Conservation (phyloP, 1,140 invertebrate species). For the Drosophila kanapiae region DNA sequence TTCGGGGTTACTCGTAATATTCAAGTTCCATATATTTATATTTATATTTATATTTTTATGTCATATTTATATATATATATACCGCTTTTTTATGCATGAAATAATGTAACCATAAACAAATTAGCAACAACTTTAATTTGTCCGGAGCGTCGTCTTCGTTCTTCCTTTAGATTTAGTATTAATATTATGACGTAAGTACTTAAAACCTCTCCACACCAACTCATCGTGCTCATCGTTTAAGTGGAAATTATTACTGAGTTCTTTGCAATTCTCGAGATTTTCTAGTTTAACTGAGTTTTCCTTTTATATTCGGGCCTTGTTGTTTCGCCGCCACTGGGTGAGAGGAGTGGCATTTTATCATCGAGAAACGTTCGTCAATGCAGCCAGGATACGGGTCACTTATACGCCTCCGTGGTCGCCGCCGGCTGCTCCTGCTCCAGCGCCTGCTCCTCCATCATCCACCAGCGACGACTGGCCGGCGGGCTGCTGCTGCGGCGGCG, state of each 20-base stretch:
- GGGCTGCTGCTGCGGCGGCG: constrained; percentile 66
- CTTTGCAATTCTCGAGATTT: constrained; percentile 68
- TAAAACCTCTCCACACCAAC: constrained; percentile 57
- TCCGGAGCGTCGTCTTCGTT: constrained; percentile 72
- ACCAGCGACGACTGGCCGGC: constrained; percentile 75
- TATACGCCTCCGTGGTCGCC: constrained; percentile 66
- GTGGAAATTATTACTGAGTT: constrained; percentile 67
- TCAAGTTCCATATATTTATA: constrained; percentile 56
- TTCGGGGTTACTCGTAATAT: constrained; percentile 54
- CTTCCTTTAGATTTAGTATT: constrained; percentile 57
- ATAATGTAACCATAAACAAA: constrained; percentile 85
- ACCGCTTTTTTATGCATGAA: constrained; percentile 70
- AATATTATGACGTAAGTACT: constrained; percentile 73
- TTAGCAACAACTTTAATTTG: constrained; percentile 81
- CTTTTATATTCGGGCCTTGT: constrained; percentile 24
- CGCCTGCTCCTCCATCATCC: constrained; percentile 53
- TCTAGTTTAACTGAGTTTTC: constrained; percentile 74
- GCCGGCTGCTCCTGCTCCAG: constrained; percentile 35
- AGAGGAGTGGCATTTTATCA: constrained; percentile 3
- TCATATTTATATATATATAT: constrained; percentile 55
- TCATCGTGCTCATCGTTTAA: constrained; percentile 37
- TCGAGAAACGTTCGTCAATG: constrained; percentile 42
- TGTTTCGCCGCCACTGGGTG: constrained; percentile 19
- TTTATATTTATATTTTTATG: constrained; percentile 58
- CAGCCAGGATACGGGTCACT: constrained; percentile 57